phyloP scores from a whole-genome alignment of 64 coral and sea anemone species.

The Montipora capricornis region DNA sequence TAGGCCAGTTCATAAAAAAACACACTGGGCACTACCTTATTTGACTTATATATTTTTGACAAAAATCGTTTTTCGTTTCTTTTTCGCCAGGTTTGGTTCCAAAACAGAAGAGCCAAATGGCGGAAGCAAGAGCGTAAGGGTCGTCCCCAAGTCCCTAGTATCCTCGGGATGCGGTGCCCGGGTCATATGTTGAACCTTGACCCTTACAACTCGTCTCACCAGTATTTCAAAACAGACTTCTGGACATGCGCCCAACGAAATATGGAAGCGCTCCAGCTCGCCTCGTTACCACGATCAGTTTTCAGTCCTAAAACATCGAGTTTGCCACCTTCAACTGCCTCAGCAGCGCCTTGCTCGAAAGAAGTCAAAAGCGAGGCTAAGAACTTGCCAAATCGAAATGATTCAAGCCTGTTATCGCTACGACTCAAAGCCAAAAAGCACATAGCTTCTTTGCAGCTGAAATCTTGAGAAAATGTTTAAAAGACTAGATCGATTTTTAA shows the following conservation, averaged over 20 bases:
- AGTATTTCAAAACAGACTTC: slow-evolving; percentile 94
- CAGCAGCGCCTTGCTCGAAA: neutral
- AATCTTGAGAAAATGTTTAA: neutral
- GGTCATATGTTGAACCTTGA: slow-evolving; percentile 73
- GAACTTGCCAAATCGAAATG: slow-evolving; percentile 58
- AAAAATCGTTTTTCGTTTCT: no score
- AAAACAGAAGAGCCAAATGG: slow-evolving; percentile 95
- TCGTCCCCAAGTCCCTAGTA: slow-evolving; percentile 74
- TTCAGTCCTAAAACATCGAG: slow-evolving; percentile 11
- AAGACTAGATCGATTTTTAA: neutral
- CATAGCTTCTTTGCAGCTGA: slow-evolving; percentile 1
- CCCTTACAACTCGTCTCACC: slow-evolving; percentile 66
- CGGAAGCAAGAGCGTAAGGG: slow-evolving; percentile 89
- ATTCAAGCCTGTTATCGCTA: slow-evolving; percentile 44
- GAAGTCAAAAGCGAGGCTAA: slow-evolving; percentile 9
- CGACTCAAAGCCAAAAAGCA: slow-evolving; percentile 66
- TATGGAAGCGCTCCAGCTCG: slow-evolving; percentile 77
- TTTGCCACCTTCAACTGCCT: slow-evolving; percentile 30
- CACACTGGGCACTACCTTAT: no score
- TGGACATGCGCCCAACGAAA: slow-evolving; percentile 92
- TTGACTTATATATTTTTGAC: no score
- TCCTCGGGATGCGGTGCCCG: slow-evolving; percentile 80
- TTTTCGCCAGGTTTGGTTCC: slow-evolving; percentile 86
- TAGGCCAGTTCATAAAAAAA: no score
- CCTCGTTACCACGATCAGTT: slow-evolving; percentile 44